Evolutionary conservation across 2,888 invertebrate genomes (phyloP), one percentile per base, ranked within the genome.

Genomic region (Danaus chrysippus): DNA sequence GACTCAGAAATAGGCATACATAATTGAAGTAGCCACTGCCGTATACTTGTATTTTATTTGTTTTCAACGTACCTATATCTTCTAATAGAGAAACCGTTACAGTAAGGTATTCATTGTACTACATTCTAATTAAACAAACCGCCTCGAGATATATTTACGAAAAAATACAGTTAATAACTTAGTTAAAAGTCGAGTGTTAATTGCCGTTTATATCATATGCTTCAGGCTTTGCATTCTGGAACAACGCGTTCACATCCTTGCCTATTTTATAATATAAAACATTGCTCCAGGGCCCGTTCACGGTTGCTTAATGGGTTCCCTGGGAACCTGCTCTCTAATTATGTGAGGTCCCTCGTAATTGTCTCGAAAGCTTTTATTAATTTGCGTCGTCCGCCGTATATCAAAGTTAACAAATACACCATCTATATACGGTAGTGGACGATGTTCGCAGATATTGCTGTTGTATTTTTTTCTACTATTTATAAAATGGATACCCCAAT

Each of bases 11-110:
- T 46, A 46, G 9, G 9, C 15, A 46, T 11, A 46, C 15, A 15
- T 46, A 46, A 46, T n/a, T 46, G 46, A 9, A n/a, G 10, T 8
- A 46, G 8, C 46, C 13, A 46, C 13, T 13, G 10, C 15, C 1
- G 13, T 10, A n/a, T 13, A 49, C 17, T 49, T 17, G 17, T 10
- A 34, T 23, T n/a, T 56, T 56, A 17, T 23, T 55, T 19, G 11
- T 15, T 49, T 17, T 10, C 3, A 41, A 56, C 42, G 53, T 60
- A 34, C 23, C 23, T 34, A 34, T 34, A 53, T 49, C 56, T 57
- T 54, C 54, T 56, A 57, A 82, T 78, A 82, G 76, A 73, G 76
- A 73, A 76, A 83, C 87, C 86, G 88, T 86, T 88, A 87, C 74
- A 58, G 53, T 60, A 53, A 57, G 62, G 55, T 64, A 60, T 58